Base-by-base conservation (phyloP, 2,113 vertebrate species). In the Climacteris rufus region DNA sequence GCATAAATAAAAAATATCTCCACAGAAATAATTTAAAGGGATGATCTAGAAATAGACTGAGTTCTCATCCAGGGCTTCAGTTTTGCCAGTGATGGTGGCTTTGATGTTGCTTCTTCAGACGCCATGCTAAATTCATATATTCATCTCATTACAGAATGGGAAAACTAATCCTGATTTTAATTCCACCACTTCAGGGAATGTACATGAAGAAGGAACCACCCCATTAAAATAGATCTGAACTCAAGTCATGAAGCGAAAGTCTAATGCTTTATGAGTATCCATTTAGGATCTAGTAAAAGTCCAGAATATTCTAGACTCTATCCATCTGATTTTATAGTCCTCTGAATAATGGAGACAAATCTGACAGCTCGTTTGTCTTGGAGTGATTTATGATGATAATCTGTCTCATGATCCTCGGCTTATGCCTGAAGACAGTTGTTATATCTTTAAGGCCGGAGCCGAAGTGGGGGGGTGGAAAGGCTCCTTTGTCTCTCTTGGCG, bases 151-250 rank as follows among this genome's bases (percentile, higher is more conserved):
- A 75, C 87, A 71, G 52, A 95, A 59, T 83, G 44, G 61, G 77
- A 72, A 83, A 95, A 96, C 86, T 94, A 94, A 92, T 96, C 27
- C 84, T 85, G 68, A 94, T 89, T 88, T 90, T 95, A 89, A 83
- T 23, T 86, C 47, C 5, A 0, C 80, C 87, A 87, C 70, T 89
- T 90, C 69, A 88, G 53, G 57, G 68, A 91, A 82, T 0, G 1
- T 74, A 65, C 30, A 85, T 7, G 50, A 88, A 91, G 50, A 85
- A 96, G 71, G 80, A 94, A 83, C 44, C 66, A 82, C 54, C 24
- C 91, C 59, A 76, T 87, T 90, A 93, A 96, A 91, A 91, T 28
- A 93, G 88, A 93, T 87, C 30, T 95, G 45, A 89, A 79, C 65
- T 91, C 53, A 70, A 90, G 37, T 80, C 30, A 88, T 59, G 66